These are phyloP conservation scores for Tetrax tetrax DNA, from an alignment of 2,113 vertebrate genomes.

Conservation along the genomic window DNA sequence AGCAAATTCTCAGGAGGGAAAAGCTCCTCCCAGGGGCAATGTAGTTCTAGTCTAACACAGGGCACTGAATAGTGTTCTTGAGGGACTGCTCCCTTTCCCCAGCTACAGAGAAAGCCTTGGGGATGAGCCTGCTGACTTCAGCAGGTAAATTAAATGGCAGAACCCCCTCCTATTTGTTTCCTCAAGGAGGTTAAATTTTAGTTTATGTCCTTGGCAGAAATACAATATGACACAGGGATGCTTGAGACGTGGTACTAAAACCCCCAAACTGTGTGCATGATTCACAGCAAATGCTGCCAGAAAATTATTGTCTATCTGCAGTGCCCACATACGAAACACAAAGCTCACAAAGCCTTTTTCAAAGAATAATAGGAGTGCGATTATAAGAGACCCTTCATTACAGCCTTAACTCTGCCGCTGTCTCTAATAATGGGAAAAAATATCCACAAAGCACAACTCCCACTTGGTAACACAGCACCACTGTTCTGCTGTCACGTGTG, in stretches of 20 bases:
- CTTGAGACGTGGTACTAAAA: neutral
- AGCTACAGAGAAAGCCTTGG: neutral
- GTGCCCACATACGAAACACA: neutral
- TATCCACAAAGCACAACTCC: conserved; percentile 8
- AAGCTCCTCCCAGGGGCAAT: neutral
- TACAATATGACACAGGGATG: neutral
- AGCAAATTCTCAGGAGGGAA: neutral
- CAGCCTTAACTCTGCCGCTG: neutral
- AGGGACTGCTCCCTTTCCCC: neutral
- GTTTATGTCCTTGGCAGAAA: neutral
- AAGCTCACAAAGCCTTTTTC: conserved; percentile 4
- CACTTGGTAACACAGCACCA: neutral
- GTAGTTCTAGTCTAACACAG: neutral
- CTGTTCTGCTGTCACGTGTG: neutral
- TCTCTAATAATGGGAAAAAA: neutral
- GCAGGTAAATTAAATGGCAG: neutral
- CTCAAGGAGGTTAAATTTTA: neutral
- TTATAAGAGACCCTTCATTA: conserved; percentile 20
- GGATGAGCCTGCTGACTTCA: neutral
- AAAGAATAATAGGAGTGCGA: neutral
- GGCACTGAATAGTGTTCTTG: neutral
- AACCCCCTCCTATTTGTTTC: neutral
- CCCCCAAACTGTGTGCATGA: neutral
- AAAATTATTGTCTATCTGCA: neutral
- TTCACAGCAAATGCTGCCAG: neutral